These are phyloP conservation scores for Mesochorus sp. DNA, from an alignment of 2,888 invertebrate species.

Conservation along the genomic window DNA sequence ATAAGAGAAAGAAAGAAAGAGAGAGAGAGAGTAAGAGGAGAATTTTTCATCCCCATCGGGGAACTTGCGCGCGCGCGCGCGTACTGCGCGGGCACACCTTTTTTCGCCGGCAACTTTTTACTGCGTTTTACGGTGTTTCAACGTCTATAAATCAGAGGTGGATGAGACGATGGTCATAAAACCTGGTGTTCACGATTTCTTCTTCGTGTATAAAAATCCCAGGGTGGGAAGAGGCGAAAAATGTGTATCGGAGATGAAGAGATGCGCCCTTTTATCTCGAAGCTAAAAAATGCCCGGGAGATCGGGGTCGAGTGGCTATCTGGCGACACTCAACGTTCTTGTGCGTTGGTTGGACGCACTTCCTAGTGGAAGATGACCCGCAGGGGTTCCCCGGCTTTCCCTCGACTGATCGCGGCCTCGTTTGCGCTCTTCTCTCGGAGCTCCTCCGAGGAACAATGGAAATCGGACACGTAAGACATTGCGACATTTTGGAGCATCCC, in stretches of 20 bases:
- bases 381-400: slow-evolving; percentile 62
- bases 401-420: slow-evolving; percentile 4
- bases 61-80: slow-evolving; percentile 25
- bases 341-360: slow-evolving; percentile 16
- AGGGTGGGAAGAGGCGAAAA: neutral
- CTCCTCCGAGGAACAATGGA: slow-evolving; percentile 68
- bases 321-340: slow-evolving; percentile 60
- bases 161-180: slow-evolving; percentile 71
- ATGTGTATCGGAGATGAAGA: neutral
- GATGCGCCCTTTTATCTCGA: slow-evolving; percentile 12
- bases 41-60: slow-evolving; percentile 8
- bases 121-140: slow-evolving; percentile 74
- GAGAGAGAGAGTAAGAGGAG: neutral
- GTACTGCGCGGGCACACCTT: slow-evolving; percentile 48
- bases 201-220: no score
- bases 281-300: neutral
- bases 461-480: slow-evolving; percentile 74
- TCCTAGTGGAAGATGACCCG: slow-evolving; percentile 23
- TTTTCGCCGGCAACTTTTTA: slow-evolving; percentile 67
- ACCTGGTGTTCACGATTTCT: no score
- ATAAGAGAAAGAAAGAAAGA: slow-evolving; percentile 11
- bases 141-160: slow-evolving; percentile 76
- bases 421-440: slow-evolving; percentile 44
- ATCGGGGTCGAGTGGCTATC: slow-evolving; percentile 6
- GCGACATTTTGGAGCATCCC: slow-evolving; percentile 76